Evolutionary conservation across 2,797 vertebrate species (phyloP).

Genomic region (Spheniscus humboldti): DNA sequence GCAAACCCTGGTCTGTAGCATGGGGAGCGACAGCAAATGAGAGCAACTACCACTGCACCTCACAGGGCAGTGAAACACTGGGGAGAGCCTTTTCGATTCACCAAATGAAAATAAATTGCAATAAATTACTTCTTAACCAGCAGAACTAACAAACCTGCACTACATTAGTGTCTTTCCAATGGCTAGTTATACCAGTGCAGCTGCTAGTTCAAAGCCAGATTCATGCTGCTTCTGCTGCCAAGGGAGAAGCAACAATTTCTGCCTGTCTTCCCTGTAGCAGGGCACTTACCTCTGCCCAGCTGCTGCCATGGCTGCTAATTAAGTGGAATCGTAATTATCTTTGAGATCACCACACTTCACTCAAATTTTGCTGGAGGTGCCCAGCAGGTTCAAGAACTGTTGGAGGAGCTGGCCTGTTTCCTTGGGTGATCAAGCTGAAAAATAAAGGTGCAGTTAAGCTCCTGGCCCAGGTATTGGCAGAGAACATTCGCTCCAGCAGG

Average conservation of each 20-base stretch:
- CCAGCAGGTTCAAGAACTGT: not conserved
- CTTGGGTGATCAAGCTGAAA: not conserved
- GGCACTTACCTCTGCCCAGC: not conserved
- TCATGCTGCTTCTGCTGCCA: not conserved
- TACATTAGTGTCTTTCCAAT: not conserved
- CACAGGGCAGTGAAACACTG: not conserved
- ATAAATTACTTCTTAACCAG: not conserved
- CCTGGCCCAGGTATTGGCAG: not conserved
- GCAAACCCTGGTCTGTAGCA: not conserved
- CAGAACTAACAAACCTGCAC: not conserved
- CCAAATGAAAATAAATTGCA: not conserved
- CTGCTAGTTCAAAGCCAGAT: not conserved
- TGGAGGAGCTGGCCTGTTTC: not conserved
- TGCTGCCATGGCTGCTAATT: not conserved
- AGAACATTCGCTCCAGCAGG: no score
- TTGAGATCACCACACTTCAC: not conserved
- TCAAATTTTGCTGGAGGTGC: not conserved
- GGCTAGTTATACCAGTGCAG: not conserved
- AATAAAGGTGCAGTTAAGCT: not conserved
- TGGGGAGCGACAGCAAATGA: accelerated
- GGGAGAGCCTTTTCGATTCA: not conserved
- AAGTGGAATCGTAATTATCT: not conserved
- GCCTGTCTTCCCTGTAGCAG: not conserved
- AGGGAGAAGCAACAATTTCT: not conserved
- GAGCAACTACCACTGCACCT: not conserved